Base-by-base conservation (phyloP, 2,888 invertebrate species). In the Agrochola lychnidis region DNA sequence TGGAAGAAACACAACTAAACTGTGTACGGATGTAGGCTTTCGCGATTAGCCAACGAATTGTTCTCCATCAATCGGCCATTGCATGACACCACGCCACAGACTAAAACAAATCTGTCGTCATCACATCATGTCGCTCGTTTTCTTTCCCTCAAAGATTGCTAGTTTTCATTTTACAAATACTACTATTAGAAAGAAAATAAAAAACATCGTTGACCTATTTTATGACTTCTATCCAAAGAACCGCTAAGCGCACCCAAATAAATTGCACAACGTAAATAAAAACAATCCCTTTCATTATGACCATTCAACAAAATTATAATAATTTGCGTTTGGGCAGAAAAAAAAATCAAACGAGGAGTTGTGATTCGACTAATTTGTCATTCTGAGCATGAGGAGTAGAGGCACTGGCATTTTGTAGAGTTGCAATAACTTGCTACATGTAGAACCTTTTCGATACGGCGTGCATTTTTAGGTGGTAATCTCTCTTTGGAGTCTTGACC, bases 21-120 rank as follows among this genome's bases (percentile, higher is more conserved):
- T 72, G 74, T 83, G 87, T 85, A 87, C 83, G 81, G 88, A 90
- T 85, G 76, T 83, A 83, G 79, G 88, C 79, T 87, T 85, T 86
- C 87, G 86, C 90, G 79, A 86, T 78, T 78, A 86, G 87, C 91
- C 88, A 90, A 88, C 83, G 84, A 91, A 85, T 86, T 83, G 82
- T 87, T 87, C 88, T 87, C 87, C 82, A 76, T 80, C 84, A 88
- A 87, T 89, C 92, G 89, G 92, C 93, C 94, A 93, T 89, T 88
- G 88, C 84, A 86, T 85, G 86, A 87, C 84, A 86, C 80, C 78
- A 79, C 68, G 76, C 85, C 87, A 87, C 87, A 88, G 87, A 87
- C 78, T 85, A 72, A 53, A 62, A n/a, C 25, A 61, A 61, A 61
- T 61, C 70, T 76, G 64, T 73, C 84, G 84, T 79, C 83, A 70